Evolutionary conservation across 2,888 invertebrate species (phyloP).

Genomic region (Agrotis clavis): DNA sequence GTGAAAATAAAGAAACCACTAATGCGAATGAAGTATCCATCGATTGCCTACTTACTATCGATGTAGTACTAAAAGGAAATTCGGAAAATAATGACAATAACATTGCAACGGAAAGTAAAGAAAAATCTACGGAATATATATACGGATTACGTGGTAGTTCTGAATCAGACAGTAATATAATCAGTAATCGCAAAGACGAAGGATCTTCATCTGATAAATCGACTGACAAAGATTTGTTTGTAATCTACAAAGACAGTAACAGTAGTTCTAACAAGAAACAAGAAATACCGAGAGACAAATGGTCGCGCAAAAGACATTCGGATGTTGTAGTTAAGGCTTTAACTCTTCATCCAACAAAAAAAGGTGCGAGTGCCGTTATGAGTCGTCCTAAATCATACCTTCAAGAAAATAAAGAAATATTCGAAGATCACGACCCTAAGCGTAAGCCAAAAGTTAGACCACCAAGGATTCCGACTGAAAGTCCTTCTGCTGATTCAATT

Average conservation of each 20-base stretch:
- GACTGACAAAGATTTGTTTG: constrained; percentile 78
- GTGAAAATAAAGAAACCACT: constrained; percentile 35
- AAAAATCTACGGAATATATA: constrained; percentile 58
- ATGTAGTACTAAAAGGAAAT: constrained; percentile 57
- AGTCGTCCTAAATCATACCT: constrained; percentile 26
- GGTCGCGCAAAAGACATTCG: constrained; percentile 58
- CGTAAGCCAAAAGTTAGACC: constrained; percentile 75
- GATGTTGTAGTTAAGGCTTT: constrained; percentile 64
- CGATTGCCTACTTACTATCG: constrained; percentile 10
- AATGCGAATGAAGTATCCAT: constrained; percentile 14
- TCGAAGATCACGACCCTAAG: constrained; percentile 71
- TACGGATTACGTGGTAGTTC: constrained; percentile 44
- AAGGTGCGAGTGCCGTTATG: constrained; percentile 19
- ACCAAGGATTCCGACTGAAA: constrained; percentile 74
- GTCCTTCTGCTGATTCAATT: constrained; percentile 65
- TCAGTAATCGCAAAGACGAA: constrained; percentile 51
- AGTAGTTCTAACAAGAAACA: constrained; percentile 61
- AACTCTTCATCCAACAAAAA: constrained; percentile 52
- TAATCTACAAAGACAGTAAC: constrained; percentile 81
- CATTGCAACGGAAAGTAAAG: constrained; percentile 39
- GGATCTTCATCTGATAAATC: constrained; percentile 66
- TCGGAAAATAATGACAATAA: constrained; percentile 47
- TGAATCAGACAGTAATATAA: constrained; percentile 52
- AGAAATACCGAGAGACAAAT: constrained; percentile 50
- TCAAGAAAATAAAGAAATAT: constrained; percentile 60